These are phyloP conservation scores for Microcebus griseorufus DNA, from an alignment of 2,113 vertebrate genomes.

Conservation along the genomic window DNA sequence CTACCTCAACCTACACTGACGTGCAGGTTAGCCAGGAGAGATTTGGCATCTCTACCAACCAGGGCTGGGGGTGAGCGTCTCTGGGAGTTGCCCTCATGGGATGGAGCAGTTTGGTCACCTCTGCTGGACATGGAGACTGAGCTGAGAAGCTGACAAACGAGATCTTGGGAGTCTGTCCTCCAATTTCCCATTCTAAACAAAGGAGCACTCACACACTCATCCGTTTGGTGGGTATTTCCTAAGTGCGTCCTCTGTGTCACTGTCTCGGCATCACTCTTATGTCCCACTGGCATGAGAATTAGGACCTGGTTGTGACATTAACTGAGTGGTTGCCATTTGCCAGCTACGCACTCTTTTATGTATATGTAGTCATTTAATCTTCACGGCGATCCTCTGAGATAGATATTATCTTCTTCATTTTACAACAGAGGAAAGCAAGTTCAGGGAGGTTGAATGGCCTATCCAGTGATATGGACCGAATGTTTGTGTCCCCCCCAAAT, in stretches of 20 bases:
- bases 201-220: background rate
- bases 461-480: background rate
- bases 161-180: background rate
- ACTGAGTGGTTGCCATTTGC: background rate
- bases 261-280: accelerated
- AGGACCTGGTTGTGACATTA: background rate
- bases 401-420: background rate
- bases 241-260: too few relatives aligned
- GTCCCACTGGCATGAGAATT: background rate
- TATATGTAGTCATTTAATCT: background rate
- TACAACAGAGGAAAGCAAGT: background rate
- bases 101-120: background rate
- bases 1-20: background rate
- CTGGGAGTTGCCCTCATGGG: background rate
- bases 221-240: too few relatives aligned
- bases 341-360: too few relatives aligned
- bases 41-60: background rate
- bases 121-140: background rate
- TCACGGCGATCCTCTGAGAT: background rate
- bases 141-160: background rate
- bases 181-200: background rate
- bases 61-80: background rate
- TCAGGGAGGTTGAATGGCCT: background rate
- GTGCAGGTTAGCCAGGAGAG: background rate
- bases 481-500: background rate